Conservation (phyloP, 2,888 invertebrate genomes). For the Amblyteles armatorius region DNA sequence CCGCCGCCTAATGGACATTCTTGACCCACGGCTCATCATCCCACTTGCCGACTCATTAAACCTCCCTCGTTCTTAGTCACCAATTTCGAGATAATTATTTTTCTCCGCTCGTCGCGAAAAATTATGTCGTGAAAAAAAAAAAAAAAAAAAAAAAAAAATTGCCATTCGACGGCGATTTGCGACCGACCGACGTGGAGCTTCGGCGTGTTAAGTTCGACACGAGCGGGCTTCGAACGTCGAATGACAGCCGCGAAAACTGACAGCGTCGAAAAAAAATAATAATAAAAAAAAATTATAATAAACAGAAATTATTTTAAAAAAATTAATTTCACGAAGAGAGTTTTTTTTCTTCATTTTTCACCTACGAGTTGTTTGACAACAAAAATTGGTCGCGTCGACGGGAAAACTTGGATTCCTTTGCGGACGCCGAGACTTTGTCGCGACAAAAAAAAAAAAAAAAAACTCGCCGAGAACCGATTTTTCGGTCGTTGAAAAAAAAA, state of each 20-base stretch:
- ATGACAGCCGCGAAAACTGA: background rate
- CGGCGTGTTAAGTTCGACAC: background rate
- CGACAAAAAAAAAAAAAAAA: conserved; percentile 32
- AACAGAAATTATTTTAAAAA: background rate
- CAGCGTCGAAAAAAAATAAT: background rate
- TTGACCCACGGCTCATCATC: conserved; percentile 49
- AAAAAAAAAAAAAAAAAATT: background rate
- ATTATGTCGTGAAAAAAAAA: too few species aligned
- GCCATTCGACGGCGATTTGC: too few species aligned
- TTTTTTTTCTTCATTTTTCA: background rate
- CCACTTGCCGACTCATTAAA: conserved; percentile 13
- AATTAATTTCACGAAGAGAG: background rate
- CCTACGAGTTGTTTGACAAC: conserved; percentile 53
- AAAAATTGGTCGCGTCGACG: conserved; percentile 5
- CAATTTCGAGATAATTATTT: conserved; percentile 31
- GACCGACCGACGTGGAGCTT: background rate
- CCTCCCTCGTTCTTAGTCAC: conserved; percentile 14
- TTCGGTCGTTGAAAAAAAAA: background rate
- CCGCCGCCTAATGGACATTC: conserved; percentile 47
- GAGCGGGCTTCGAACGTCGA: too few species aligned
- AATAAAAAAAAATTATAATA: background rate
- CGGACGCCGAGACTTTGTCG: background rate
- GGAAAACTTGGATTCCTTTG: too few species aligned
- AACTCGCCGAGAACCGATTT: background rate
- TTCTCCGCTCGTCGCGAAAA: background rate